A percentile compares a stretch with the other conserved stretches of the same genome.
phyloP scores from a whole-genome alignment of 1,140 invertebrate genomes.

The Ctenoplectra terminalis region DNA sequence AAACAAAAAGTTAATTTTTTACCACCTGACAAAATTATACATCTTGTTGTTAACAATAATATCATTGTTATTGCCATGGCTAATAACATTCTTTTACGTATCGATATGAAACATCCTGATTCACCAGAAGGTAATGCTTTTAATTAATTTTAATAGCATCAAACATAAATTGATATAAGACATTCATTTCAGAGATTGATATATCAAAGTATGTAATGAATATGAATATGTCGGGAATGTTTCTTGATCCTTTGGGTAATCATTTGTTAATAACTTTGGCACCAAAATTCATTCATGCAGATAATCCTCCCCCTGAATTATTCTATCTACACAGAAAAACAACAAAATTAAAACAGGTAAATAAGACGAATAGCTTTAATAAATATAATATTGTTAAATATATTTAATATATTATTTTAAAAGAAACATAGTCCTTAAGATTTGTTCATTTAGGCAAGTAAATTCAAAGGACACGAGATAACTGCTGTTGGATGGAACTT shows the following conservation, averaged over 20 bases:
- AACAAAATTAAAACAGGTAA: conserved; percentile 86
- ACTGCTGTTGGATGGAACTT: conserved; percentile 96
- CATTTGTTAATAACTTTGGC: conserved; percentile 91
- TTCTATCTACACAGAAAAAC: conserved; percentile 89
- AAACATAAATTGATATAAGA: not conserved
- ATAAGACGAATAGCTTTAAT: not conserved
- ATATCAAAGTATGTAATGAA: conserved; percentile 85
- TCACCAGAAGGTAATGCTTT: conserved; percentile 87
- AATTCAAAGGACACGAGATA: conserved; percentile 92
- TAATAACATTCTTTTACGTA: conserved; percentile 90
- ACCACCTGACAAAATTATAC: conserved; percentile 90
- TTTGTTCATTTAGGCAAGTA: conserved; percentile 80
- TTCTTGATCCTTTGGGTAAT: conserved; percentile 93
- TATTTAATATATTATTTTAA: not conserved
- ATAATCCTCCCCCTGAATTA: conserved; percentile 87
- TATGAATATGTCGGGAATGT: conserved; percentile 88
- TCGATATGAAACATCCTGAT: conserved; percentile 91
- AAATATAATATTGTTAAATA: not conserved
- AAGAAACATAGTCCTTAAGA: conserved; percentile 36
- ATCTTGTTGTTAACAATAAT: conserved; percentile 92
- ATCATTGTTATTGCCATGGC: conserved; percentile 92
- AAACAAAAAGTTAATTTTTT: conserved; percentile 91
- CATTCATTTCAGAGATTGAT: conserved; percentile 83
- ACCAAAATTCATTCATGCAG: conserved; percentile 83
- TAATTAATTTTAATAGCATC: not conserved